Evolutionary conservation across 2,888 invertebrate genomes (phyloP).

Genomic region (Mimachlamys varia): DNA sequence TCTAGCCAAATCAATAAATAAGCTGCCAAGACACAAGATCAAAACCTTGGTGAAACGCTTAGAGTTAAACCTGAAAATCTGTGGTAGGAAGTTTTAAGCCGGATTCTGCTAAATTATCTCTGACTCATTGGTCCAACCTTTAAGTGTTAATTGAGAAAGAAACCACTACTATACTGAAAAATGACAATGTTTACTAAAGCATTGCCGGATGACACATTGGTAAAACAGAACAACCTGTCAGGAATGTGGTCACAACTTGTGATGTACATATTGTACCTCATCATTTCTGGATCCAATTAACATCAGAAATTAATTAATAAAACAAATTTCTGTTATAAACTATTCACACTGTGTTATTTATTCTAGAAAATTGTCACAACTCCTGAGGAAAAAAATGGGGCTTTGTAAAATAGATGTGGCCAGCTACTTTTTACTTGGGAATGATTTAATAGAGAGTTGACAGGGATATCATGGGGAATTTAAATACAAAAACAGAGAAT

Average conservation of each 20-base stretch:
- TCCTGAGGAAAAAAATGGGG: not conserved
- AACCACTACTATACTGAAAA: too few species aligned
- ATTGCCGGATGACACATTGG: too few species aligned
- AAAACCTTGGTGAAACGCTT: too few species aligned
- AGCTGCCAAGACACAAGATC: too few species aligned
- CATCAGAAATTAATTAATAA: constrained; percentile 34
- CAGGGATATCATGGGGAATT: not conserved
- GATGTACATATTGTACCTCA: not conserved
- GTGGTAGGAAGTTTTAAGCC: too few species aligned
- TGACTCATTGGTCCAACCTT: too few species aligned
- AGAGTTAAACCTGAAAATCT: too few species aligned
- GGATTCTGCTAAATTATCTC: too few species aligned
- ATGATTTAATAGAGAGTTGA: not conserved
- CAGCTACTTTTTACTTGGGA: not conserved
- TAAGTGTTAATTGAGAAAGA: too few species aligned
- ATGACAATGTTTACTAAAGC: too few species aligned
- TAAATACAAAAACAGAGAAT: too few species aligned
- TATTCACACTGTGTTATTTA: not conserved
- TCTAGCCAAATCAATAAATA: too few species aligned
- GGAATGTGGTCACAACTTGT: not conserved
- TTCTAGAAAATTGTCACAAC: not conserved
- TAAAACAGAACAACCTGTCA: not conserved
- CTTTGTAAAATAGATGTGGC: not conserved
- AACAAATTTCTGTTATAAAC: not conserved
- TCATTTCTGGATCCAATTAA: not conserved